phyloP scores from a whole-genome alignment of 1,140 invertebrate species.

The Penaeus vannamei region DNA sequence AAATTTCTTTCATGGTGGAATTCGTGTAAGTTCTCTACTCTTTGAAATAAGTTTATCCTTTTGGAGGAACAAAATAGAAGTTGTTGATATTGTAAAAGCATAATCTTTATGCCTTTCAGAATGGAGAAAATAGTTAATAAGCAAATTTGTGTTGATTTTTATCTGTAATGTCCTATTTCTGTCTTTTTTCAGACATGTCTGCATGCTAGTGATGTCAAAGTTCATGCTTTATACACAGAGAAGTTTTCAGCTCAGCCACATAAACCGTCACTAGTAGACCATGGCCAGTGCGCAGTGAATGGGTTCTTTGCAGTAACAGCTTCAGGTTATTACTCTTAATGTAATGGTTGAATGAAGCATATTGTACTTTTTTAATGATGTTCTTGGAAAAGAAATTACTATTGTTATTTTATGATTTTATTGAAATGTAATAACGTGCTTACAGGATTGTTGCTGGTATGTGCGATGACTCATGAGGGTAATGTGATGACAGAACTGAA shows the following conservation, averaged over 20 bases:
- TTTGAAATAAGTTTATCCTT: too few relatives aligned
- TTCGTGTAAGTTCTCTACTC: conserved; percentile 36
- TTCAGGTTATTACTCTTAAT: conserved; percentile 47
- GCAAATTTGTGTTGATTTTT: background rate
- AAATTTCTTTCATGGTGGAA: conserved; percentile 59
- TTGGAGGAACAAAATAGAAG: too few relatives aligned
- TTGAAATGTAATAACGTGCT: background rate
- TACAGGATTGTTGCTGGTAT: conserved; percentile 52
- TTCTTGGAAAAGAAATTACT: background rate
- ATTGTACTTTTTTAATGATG: background rate
- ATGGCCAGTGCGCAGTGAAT: conserved; percentile 59
- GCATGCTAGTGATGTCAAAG: conserved; percentile 60
- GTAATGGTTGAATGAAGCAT: background rate
- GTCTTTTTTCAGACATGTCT: conserved; percentile 36
- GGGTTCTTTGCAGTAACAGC: conserved; percentile 67
- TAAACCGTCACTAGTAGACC: conserved; percentile 57
- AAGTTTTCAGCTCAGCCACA: conserved; percentile 58
- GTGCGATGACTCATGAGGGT: conserved; percentile 49
- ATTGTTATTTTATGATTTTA: background rate
- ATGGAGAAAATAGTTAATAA: background rate
- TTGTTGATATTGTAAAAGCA: too few relatives aligned
- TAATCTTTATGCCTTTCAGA: too few relatives aligned
- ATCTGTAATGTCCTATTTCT: background rate
- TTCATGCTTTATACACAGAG: conserved; percentile 60
- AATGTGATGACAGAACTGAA: conserved; percentile 45